Evolutionary conservation across 2,113 vertebrate species (phyloP), one percentile per base, ranked within the genome.

Genomic region (Podocnemis expansa): DNA sequence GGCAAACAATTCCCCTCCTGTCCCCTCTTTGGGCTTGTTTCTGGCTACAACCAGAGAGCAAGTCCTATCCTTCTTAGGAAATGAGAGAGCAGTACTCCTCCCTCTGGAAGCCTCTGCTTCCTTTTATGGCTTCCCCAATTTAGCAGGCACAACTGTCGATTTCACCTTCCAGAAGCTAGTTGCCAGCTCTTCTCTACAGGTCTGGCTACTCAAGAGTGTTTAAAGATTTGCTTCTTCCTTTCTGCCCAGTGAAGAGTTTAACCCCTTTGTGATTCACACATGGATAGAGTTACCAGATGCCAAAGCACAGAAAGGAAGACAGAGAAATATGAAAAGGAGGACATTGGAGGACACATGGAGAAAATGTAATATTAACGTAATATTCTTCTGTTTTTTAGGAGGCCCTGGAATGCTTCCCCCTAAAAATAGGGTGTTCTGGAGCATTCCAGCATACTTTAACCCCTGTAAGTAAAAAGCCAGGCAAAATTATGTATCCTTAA

Each of bases 161-260:
- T 58, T 2, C 54, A 82, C 8, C 22, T 78, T 43, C 80, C 54
- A 89, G 80, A 1, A 2, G 0, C 29, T 60, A 8, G n/a, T 58
- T 85, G 54, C n/a, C 56, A 70, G 29, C 49, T 63, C 1, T 80
- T 86, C 67, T 38, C 58, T 19, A 85, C 1, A 0, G 0, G 1
- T 4, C 86, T 25, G 25, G 38, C 73, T 29, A 14, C 0, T 60
- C 76, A 75, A 90, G 84, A 19, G 10, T 56, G 1, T 19, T 67
- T 67, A n/a, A 0, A 43, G 70, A 38, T 43, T 75, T 75, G 70
- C 87, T 79, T 75, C 67, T 7, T 3, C 38, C 19, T 67, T 2
- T 1, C 67, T 78, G 2, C 80, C n/a, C n/a, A 55, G 6, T 2
- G 1, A 54, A 49, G 56, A 29, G 11, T 5, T 87, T 3, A 54